Base-by-base conservation (phyloP, 2,888 invertebrate genomes). In the Ephialtes manifestator region DNA sequence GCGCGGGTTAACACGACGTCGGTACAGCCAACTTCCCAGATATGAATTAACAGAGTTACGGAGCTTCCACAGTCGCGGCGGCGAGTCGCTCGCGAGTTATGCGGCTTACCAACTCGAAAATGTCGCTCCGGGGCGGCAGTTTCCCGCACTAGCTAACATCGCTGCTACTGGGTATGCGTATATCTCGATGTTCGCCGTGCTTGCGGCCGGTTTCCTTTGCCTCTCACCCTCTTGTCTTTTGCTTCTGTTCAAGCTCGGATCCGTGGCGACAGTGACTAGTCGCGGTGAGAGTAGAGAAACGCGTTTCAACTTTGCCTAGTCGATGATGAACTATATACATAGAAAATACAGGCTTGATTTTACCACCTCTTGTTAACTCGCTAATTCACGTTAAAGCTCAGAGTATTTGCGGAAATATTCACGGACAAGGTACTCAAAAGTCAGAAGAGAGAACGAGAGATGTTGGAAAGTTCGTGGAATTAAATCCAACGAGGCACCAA, bases 11-110 rank as follows among this genome's bases (percentile, higher is more conserved):
- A 76, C 76, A 71, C 60, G 60, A 71, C 68, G 48, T 75, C 53
- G 70, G 68, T 48, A 67, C 87, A 88, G 88, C 90, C 89, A 93
- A 93, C 92, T 94, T 93, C 90, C 89, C 89, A 91, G 93, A 92
- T 94, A 93, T 93, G 93, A 93, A 93, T 93, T 93, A 93, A 93
- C 93, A 90, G 93, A 93, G 93, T 93, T 93, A 93, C 92, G 90
- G 91, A 92, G 92, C 82, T 81, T 87, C 82, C 81, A 78, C 74
- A 51, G 67, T 58, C 82, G 79, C 67, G 55, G 58, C 55, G 53
- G 51, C 70, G 70, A 51, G 39, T 65, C 63, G 71, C 70, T 71
- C 78, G 86, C 91, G 90, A 92, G 92, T 91, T 92, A 91, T 90
- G 92, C 91, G 91, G 93, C 91, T 92, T 92, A 92, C 91, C 89